These are phyloP conservation scores for Mystacornis crossleyi DNA, from an alignment of 2,113 vertebrate species.

Conservation along the genomic window DNA sequence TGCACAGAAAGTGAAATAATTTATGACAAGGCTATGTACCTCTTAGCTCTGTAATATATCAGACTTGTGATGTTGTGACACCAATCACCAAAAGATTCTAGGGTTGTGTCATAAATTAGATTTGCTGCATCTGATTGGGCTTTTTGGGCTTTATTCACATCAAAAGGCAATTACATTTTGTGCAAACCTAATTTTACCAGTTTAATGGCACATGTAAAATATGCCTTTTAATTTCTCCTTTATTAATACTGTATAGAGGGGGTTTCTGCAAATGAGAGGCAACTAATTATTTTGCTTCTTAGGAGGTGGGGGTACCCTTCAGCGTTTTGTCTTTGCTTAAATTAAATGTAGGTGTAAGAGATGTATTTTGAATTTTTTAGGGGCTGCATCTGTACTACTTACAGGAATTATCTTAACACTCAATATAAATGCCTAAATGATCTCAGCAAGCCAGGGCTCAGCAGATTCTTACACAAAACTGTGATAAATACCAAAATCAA, in stretches of 20 bases:
- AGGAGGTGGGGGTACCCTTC: neutral
- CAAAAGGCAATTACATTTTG: constrained; percentile 67
- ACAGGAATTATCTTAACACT: neutral
- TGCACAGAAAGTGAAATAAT: neutral
- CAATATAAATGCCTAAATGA: neutral
- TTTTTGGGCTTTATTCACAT: constrained; percentile 59
- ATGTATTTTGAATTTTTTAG: neutral
- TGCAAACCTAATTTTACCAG: constrained; percentile 57
- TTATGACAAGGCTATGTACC: constrained; percentile 9
- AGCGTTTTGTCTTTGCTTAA: constrained; percentile 21
- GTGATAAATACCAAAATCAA: neutral
- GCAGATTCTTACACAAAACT: neutral
- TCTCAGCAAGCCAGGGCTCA: neutral
- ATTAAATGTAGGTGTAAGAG: neutral
- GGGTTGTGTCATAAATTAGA: constrained; percentile 33
- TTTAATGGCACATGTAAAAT: constrained; percentile 69
- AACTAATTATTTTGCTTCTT: constrained; percentile 25
- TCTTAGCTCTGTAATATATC: constrained; percentile 42
- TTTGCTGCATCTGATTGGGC: constrained; percentile 13
- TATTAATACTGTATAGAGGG: constrained; percentile 18
- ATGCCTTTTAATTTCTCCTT: constrained; percentile 57
- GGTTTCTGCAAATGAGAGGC: neutral
- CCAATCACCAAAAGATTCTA: constrained; percentile 53
- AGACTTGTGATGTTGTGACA: constrained; percentile 29
- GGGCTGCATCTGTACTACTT: neutral